phyloP scores from a whole-genome alignment of 2,113 vertebrate species.

The Carassius auratus region DNA sequence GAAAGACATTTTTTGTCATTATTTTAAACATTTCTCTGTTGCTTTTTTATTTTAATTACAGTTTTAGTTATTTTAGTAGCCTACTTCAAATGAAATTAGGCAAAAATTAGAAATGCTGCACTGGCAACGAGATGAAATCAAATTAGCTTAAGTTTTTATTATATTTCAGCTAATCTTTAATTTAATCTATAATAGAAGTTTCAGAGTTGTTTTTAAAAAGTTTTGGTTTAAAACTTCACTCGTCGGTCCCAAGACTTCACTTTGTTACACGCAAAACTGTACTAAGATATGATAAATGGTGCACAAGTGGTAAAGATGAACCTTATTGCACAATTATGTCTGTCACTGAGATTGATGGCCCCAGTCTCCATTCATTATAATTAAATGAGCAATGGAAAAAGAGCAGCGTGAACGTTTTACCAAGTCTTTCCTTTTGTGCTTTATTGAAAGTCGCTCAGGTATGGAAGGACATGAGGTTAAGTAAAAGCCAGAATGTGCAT shows the following conservation, averaged over 20 bases:
- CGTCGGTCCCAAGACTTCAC: no score
- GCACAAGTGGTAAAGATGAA: background rate
- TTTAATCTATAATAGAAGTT: no score
- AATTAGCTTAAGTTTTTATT: no score
- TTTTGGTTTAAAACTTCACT: no score
- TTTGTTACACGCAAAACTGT: background rate
- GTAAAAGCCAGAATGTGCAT: background rate
- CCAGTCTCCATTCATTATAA: background rate
- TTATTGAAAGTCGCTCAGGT: background rate
- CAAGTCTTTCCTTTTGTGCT: background rate
- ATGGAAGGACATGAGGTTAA: background rate
- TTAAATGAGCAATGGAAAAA: background rate
- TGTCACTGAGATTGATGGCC: background rate
- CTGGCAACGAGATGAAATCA: no score
- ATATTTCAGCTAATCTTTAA: no score
- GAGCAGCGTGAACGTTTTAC: background rate
- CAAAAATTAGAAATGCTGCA: background rate
- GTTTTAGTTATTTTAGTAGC: background rate
- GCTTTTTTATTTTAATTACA: background rate
- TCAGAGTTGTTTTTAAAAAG: no score
- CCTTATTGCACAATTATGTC: background rate
- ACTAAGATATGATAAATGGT: background rate
- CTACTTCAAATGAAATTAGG: background rate
- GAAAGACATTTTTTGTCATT: background rate
- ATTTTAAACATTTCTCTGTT: background rate